These are phyloP conservation scores for Napeogenes sylphis DNA, from an alignment of 2,888 invertebrate species.

Conservation along the genomic window DNA sequence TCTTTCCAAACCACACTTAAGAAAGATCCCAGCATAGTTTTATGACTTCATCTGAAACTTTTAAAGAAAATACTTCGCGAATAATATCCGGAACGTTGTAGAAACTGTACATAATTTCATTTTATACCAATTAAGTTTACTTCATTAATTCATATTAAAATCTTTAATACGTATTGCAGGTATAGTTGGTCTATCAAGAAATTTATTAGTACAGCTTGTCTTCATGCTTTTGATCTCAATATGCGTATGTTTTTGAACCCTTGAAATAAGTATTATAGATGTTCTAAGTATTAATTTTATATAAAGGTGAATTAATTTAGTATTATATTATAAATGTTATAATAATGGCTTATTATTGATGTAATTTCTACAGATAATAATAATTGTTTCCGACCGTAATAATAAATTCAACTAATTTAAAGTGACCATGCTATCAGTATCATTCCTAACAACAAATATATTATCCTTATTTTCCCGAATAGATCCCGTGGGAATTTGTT, in stretches of 20 bases:
- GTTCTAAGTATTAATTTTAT: neutral
- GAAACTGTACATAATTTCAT: neutral
- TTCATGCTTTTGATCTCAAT: conserved; percentile 10
- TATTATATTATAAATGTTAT: too few relatives aligned
- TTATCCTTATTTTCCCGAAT: neutral
- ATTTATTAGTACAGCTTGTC: conserved; percentile 4
- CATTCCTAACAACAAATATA: conserved; percentile 2
- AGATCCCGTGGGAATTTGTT: conserved; percentile 1
- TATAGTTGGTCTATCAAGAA: conserved; percentile 10
- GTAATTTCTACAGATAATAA: too few relatives aligned
- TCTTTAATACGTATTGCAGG: conserved; percentile 14
- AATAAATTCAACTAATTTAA: neutral
- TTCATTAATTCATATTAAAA: neutral
- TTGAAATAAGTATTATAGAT: too few relatives aligned
- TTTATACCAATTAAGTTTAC: neutral
- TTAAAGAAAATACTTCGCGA: conserved; percentile 14
- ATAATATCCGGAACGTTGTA: neutral
- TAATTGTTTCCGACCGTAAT: neutral
- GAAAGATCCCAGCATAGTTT: conserved; percentile 19
- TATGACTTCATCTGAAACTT: conserved; percentile 14
- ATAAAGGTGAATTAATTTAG: too few relatives aligned
- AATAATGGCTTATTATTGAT: too few relatives aligned
- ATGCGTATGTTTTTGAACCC: conserved; percentile 6
- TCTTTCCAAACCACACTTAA: conserved; percentile 16
- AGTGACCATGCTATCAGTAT: neutral